Evolutionary conservation across 2,113 vertebrate species (phyloP).

Genomic region (Equus przewalskii): DNA sequence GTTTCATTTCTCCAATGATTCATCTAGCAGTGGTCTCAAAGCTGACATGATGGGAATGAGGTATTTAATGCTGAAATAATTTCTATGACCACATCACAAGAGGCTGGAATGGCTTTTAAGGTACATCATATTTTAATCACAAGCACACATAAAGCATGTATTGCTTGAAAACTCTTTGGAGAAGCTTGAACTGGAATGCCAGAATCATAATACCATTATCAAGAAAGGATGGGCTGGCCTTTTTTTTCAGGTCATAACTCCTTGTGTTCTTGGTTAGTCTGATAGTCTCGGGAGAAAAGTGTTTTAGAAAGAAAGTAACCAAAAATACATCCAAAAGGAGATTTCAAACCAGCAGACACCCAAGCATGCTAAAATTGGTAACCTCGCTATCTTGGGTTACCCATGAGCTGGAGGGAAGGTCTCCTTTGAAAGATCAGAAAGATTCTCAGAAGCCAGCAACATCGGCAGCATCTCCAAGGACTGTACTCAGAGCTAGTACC

Average conservation of each 20-base stretch:
- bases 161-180: constrained; percentile 49
- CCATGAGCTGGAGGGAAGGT: not conserved
- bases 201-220: constrained; percentile 61
- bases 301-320: constrained; percentile 32
- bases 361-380: not conserved
- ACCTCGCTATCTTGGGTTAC: not conserved
- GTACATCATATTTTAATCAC: constrained; percentile 81
- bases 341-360: not conserved
- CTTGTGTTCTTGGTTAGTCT: constrained; percentile 7
- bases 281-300: not conserved
- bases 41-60: constrained; percentile 76
- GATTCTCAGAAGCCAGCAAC: not conserved
- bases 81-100: constrained; percentile 81
- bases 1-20: constrained; percentile 76
- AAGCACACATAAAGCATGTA: constrained; percentile 67
- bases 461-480: not conserved
- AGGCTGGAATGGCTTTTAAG: constrained; percentile 81
- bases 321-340: not conserved
- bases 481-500: not conserved
- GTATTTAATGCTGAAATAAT: constrained; percentile 79
- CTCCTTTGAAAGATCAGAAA: not conserved
- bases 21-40: constrained; percentile 64
- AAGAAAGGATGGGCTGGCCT: not conserved
- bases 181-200: constrained; percentile 60
- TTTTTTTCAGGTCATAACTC: not conserved